Base-by-base conservation (phyloP, 1,140 invertebrate genomes). In the Neodiprion fabricii region DNA sequence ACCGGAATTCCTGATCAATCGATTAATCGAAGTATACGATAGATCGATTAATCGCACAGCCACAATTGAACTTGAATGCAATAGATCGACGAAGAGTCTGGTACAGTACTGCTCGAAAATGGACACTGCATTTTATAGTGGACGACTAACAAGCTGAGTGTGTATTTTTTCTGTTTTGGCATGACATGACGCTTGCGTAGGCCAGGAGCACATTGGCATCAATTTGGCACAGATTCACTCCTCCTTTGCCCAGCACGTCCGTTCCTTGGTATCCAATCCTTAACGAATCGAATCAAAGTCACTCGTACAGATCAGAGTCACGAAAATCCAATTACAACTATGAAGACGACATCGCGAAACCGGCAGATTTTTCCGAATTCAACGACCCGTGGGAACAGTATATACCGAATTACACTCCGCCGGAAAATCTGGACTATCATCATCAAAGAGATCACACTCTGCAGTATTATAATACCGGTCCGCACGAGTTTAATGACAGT, bases 361-460 rank as follows among this genome's bases (percentile, higher is more conserved):
- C 74, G 70, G 74, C 77, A 17, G 79, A 87, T 77, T 85, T 91
- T 77, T 83, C 86, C 12, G 85, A 92, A 76, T 90, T 91, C 82
- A 83, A 89, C 81, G 90, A 92, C 84, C 91, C 91, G 1, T 92
- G 91, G 91, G 85, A 91, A 28, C 82, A 86, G 76, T 91, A 91
- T 76, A n/a, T 61, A n/a, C 74, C 72, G 3, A 12, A 28, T 47
- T 48, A 75, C 47, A 48, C 70, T 10, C 28, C 50, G 70, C 14
- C 9, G 49, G 14, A n/a, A 61, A n/a, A n/a, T n/a, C 12, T 28
- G 48, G 12, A 40, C 28, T 65, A 23, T 12, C 7, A 69, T 21
- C 40, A 53, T n/a, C 12, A 48, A 14, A 72, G 73, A 12, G 28
- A 40, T 40, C 28, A 40, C 28, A 40, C 28, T 40, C 28, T 40